phyloP scores from a whole-genome alignment of 2,888 invertebrate species.

The Amblyteles armatorius region DNA sequence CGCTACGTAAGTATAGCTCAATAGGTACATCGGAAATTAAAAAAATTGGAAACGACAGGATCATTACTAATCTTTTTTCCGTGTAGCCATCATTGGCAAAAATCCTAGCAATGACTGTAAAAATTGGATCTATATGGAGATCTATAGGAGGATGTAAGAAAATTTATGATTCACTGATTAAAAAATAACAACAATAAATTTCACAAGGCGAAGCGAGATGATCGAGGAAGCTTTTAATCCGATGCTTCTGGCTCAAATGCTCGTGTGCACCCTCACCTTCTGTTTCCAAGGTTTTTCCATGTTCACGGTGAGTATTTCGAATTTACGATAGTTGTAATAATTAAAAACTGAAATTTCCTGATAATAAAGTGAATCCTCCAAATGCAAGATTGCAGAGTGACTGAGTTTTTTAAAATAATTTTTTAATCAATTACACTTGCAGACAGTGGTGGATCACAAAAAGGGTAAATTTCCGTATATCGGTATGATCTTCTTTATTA shows the following conservation, averaged over 20 bases:
- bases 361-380: too few relatives aligned
- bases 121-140: neutral
- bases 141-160: neutral
- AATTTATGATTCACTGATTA: neutral
- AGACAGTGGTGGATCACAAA: constrained; percentile 58
- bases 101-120: neutral
- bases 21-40: too few relatives aligned
- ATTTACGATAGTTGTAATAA: neutral
- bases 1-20: too few relatives aligned
- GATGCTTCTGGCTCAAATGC: constrained; percentile 75
- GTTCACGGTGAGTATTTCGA: constrained; percentile 70
- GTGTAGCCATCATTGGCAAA: too few relatives aligned
- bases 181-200: neutral
- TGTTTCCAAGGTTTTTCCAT: constrained; percentile 76
- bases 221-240: constrained; percentile 75
- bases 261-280: constrained; percentile 73
- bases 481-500: constrained; percentile 55
- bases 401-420: neutral
- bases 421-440: neutral
- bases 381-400: too few relatives aligned
- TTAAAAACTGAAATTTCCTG: neutral
- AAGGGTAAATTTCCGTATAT: constrained; percentile 53
- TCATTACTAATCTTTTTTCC: too few relatives aligned
- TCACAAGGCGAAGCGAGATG: constrained; percentile 63
- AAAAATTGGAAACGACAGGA: too few relatives aligned